Evolutionary conservation across 2,888 invertebrate genomes (phyloP).

Genomic region (Eueremaeus valkanovi): DNA sequence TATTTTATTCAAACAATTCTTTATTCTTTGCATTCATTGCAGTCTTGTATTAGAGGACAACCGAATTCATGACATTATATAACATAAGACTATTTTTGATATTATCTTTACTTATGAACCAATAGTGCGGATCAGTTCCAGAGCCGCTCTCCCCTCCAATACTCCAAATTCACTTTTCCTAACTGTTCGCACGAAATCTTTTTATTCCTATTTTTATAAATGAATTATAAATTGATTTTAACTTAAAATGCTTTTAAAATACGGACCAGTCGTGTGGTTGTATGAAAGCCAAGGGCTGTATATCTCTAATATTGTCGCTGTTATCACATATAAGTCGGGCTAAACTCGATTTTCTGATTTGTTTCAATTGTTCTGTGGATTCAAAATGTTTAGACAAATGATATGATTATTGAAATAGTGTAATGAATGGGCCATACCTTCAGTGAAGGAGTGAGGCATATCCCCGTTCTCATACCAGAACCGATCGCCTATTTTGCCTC

Average conservation of each 20-base stretch:
- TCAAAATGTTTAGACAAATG: neutral
- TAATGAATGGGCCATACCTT: constrained; percentile 42
- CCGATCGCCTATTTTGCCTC: constrained; percentile 46
- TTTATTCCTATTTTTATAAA: no score
- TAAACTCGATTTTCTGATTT: constrained; percentile 47
- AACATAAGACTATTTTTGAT: no score
- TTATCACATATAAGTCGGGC: constrained; percentile 47
- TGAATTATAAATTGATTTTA: no score
- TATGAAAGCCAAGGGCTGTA: constrained; percentile 45
- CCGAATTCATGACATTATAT: no score
- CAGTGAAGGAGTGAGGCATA: constrained; percentile 45
- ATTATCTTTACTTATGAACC: neutral
- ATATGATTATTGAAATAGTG: neutral
- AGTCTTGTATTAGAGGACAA: no score
- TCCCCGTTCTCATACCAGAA: constrained; percentile 48
- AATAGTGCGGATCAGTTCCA: constrained; percentile 28
- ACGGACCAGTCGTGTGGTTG: constrained; percentile 43
- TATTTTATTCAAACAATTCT: no score
- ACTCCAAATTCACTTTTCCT: constrained; percentile 40
- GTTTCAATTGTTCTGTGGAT: constrained; percentile 45
- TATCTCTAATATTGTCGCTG: constrained; percentile 42
- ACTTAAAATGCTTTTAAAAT: no score
- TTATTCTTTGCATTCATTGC: no score
- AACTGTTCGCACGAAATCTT: constrained; percentile 44
- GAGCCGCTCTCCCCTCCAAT: constrained; percentile 41